These are phyloP conservation scores for Cyrtorhinus lividipennis DNA, from an alignment of 1,140 invertebrate species.

Conservation along the genomic window DNA sequence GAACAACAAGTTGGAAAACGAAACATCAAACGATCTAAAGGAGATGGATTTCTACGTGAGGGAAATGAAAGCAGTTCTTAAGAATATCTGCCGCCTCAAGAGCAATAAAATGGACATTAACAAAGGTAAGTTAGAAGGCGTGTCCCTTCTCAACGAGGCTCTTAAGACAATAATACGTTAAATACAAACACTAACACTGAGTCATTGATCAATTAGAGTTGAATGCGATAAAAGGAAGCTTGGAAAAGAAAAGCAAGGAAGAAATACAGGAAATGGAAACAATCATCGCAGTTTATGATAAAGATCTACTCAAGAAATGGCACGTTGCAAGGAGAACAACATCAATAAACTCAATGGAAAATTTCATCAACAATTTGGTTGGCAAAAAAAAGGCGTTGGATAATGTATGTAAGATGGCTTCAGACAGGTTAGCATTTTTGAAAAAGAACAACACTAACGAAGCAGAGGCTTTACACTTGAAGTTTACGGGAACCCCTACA, in stretches of 20 bases:
- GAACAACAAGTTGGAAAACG: neutral
- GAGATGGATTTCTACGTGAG: neutral
- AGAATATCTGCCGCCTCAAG: neutral
- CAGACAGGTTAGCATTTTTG: neutral
- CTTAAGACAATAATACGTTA: no score
- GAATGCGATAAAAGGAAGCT: neutral
- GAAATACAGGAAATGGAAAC: constrained; percentile 11
- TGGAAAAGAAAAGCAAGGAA: constrained; percentile 6
- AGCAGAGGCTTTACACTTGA: neutral
- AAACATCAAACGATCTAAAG: neutral
- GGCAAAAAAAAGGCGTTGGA: neutral
- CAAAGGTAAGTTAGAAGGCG: neutral
- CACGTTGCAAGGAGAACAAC: constrained; percentile 1
- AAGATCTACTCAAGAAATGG: constrained; percentile 9
- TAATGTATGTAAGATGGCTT: neutral
- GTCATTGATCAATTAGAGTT: no score
- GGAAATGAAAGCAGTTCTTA: neutral
- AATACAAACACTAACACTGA: no score
- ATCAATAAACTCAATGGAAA: neutral
- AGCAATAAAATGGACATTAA: neutral
- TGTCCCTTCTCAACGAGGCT: no score
- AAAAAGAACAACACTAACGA: neutral
- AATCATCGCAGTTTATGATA: constrained; percentile 1
- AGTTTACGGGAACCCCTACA: neutral
- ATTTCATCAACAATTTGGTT: constrained; percentile 6